Evolutionary conservation across 2,888 invertebrate species (phyloP).

Genomic region (Meghimatium bilineatum): DNA sequence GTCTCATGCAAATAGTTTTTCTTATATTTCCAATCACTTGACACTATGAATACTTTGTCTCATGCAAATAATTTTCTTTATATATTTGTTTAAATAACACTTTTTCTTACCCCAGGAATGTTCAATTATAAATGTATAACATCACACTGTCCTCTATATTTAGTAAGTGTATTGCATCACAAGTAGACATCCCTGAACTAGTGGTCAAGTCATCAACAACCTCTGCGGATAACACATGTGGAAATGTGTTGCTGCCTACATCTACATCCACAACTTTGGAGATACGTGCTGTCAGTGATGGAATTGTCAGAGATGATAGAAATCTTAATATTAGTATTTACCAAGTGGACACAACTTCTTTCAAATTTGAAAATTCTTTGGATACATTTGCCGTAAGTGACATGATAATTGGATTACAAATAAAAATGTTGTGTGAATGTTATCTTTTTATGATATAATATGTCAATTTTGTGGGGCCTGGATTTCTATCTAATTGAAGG

Average conservation of each 20-base stretch:
- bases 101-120: too few relatives aligned
- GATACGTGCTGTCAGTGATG: conserved; percentile 46
- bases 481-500: too few relatives aligned
- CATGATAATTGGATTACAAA: neutral
- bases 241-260: conserved; percentile 13
- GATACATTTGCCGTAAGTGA: conserved; percentile 44
- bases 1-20: too few relatives aligned
- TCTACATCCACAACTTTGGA: neutral
- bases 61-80: too few relatives aligned
- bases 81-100: too few relatives aligned
- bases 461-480: too few relatives aligned
- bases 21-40: too few relatives aligned
- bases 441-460: too few relatives aligned
- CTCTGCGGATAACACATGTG: conserved; percentile 21
- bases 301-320: conserved; percentile 44
- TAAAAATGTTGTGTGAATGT: neutral
- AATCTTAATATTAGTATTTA: conserved; percentile 42
- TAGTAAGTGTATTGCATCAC: conserved; percentile 49
- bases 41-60: too few relatives aligned
- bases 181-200: conserved; percentile 25
- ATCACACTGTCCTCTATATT: neutral
- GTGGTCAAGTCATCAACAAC: conserved; percentile 40
- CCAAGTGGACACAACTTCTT: conserved; percentile 50
- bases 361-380: neutral
- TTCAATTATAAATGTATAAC: neutral